phyloP scores from a whole-genome alignment of 2,888 invertebrate species.

The Neoitamus cyanurus region DNA sequence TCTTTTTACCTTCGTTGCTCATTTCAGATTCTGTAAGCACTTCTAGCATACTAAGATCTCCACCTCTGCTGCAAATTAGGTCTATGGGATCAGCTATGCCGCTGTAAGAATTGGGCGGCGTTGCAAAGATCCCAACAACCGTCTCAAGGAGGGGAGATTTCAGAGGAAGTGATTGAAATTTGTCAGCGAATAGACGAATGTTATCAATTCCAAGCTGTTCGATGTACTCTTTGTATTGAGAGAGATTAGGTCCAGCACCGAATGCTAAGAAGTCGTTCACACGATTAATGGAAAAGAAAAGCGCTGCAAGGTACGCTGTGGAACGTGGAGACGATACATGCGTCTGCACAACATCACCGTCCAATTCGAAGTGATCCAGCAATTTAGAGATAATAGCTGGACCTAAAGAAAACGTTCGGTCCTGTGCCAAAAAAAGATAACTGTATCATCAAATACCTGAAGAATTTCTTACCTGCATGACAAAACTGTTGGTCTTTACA shows the following conservation, averaged over 20 bases:
- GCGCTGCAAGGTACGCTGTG: slow-evolving; percentile 80
- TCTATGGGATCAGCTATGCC: slow-evolving; percentile 84
- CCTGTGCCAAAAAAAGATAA: slow-evolving; percentile 67
- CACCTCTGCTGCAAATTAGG: slow-evolving; percentile 81
- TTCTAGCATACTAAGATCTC: slow-evolving; percentile 81
- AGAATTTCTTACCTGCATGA: slow-evolving; percentile 69
- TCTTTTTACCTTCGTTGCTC: slow-evolving; percentile 71
- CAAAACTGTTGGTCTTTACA: slow-evolving; percentile 69
- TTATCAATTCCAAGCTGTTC: slow-evolving; percentile 75
- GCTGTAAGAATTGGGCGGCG: slow-evolving; percentile 85
- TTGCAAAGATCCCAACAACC: slow-evolving; percentile 76
- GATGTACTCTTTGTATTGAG: slow-evolving; percentile 77
- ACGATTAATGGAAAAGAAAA: slow-evolving; percentile 71
- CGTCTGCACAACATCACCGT: slow-evolving; percentile 81
- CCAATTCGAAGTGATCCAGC: slow-evolving; percentile 71
- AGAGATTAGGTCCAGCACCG: slow-evolving; percentile 69
- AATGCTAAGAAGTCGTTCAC: slow-evolving; percentile 73
- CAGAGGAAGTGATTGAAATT: slow-evolving; percentile 68
- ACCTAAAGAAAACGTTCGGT: slow-evolving; percentile 83
- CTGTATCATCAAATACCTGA: background rate
- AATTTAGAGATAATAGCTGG: slow-evolving; percentile 80
- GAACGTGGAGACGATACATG: slow-evolving; percentile 83
- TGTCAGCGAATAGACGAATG: slow-evolving; percentile 68
- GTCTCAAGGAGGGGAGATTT: slow-evolving; percentile 70
- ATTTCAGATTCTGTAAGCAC: slow-evolving; percentile 77